Percentiles rank a stretch among this genome's conserved stretches.
Evolutionary conservation across 2,797 vertebrate genomes (phyloP).

Genomic region (Microtus agrestis): DNA sequence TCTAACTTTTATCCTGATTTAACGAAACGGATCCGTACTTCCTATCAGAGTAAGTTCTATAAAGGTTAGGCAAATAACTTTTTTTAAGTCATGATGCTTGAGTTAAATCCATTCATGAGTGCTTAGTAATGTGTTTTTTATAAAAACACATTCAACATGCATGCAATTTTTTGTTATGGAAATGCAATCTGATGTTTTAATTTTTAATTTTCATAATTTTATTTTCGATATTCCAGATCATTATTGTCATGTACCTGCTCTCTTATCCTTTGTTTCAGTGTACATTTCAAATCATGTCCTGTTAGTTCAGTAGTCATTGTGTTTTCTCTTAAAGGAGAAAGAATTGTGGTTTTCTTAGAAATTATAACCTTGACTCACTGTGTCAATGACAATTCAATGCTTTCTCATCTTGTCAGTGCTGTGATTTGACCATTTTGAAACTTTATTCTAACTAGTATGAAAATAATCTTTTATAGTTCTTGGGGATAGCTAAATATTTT

Average conservation of each 20-base stretch:
- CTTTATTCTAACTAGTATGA: conserved; percentile 21
- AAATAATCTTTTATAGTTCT: conserved; percentile 40
- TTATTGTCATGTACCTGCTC: conserved; percentile 62
- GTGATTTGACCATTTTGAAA: conserved; percentile 47
- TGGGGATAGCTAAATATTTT: conserved; percentile 28
- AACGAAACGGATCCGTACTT: conserved; percentile 99
- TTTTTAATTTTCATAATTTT: conserved; percentile 73
- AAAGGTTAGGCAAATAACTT: conserved; percentile 86
- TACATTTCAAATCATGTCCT: conserved; percentile 70
- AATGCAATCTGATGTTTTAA: conserved; percentile 76
- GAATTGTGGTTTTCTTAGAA: conserved; percentile 37
- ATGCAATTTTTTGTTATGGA: conserved; percentile 84
- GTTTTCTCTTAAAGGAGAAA: conserved; percentile 81
- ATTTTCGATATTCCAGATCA: conserved; percentile 67
- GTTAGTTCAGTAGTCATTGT: conserved; percentile 59
- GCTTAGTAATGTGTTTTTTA: conserved; percentile 87
- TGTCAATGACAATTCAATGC: conserved; percentile 25
- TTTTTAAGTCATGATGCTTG: conserved; percentile 81
- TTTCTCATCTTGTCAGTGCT: conserved; percentile 52
- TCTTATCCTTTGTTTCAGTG: conserved; percentile 71
- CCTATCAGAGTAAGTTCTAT: conserved; percentile 98
- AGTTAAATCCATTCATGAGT: conserved; percentile 82
- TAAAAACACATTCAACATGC: conserved; percentile 87
- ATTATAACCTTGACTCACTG: conserved; percentile 40
- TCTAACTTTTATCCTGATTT: conserved; percentile 99